A percentile compares a stretch with the other conserved stretches of the same genome.
Evolutionary conservation across 37 sponge, comb jelly and placozoan species (phyloP).

Genomic region (Ianthella basta): DNA sequence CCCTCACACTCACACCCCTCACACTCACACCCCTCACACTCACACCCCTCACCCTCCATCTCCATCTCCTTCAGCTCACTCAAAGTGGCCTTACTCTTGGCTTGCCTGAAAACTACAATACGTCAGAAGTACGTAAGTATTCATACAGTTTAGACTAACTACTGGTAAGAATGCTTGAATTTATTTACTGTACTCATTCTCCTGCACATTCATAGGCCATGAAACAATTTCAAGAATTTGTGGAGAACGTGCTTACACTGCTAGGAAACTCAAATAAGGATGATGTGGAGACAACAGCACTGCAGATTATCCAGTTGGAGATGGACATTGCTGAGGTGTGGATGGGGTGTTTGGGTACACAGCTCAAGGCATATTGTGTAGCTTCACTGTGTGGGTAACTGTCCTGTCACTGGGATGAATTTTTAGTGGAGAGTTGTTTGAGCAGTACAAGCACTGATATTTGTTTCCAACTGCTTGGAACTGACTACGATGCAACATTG

Average conservation of each 20-base stretch:
- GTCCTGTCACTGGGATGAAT: too few relatives aligned
- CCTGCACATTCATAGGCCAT: slow-evolving; percentile 8
- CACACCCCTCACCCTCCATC: too few relatives aligned
- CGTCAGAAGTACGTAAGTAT: neutral
- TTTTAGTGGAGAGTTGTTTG: too few relatives aligned
- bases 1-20: too few relatives aligned
- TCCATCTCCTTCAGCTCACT: slow-evolving; percentile 4
- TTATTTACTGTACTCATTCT: neutral
- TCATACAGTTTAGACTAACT: neutral
- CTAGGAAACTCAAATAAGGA: neutral
- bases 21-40: too few relatives aligned
- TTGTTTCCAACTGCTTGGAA: too few relatives aligned
- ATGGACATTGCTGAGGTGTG: slow-evolving; percentile 47
- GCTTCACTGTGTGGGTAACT: too few relatives aligned
- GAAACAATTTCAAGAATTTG: neutral
- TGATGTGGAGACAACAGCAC: slow-evolving; percentile 1
- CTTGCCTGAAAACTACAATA: slow-evolving; percentile 19
- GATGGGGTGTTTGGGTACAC: too few relatives aligned
- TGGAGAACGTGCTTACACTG: neutral
- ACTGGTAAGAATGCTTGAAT: neutral
- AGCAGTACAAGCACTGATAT: too few relatives aligned
- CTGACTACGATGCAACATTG: too few relatives aligned
- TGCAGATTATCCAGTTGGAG: slow-evolving; percentile 46
- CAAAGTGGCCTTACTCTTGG: slow-evolving; percentile 33
- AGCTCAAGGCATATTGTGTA: too few relatives aligned